Percentiles rank a stretch among this genome's conserved stretches.
These are phyloP conservation scores for Polylopha cassiicola DNA, from an alignment of 2,888 invertebrate species.

Conservation along the genomic window DNA sequence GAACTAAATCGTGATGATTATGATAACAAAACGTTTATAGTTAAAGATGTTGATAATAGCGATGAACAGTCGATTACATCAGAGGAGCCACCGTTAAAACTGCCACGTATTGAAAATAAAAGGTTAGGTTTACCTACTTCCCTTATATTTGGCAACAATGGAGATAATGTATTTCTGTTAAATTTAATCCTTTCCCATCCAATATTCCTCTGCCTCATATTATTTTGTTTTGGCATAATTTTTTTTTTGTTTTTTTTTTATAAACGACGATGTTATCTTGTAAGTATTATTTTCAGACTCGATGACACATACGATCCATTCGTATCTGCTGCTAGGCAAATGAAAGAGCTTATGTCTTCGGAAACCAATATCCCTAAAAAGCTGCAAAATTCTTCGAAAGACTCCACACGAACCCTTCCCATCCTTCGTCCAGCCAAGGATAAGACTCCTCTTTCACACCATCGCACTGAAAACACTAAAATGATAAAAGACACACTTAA, in stretches of 20 bases:
- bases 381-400: conserved; percentile 57
- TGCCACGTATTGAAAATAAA: conserved; percentile 64
- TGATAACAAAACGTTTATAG: conserved; percentile 58
- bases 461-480: conserved; percentile 59
- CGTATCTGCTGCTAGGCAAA: conserved; percentile 86
- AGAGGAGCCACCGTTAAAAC: conserved; percentile 63
- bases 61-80: conserved; percentile 51
- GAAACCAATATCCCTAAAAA: conserved; percentile 76
- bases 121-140: conserved; percentile 44
- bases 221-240: too few relatives aligned
- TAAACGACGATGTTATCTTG: conserved; percentile 1
- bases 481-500: conserved; percentile 71
- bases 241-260: too few relatives aligned
- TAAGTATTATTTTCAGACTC: conserved; percentile 64
- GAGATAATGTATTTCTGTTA: too few relatives aligned
- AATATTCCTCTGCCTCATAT: too few relatives aligned
- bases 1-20: conserved; percentile 46
- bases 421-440: conserved; percentile 60
- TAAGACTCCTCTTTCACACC: conserved; percentile 48
- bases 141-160: too few relatives aligned
- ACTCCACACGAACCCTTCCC: conserved; percentile 64
- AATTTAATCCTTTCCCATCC: too few relatives aligned
- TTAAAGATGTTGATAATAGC: conserved; percentile 48
- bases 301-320: conserved; percentile 85
- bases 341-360: conserved; percentile 86